Conservation (phyloP, 1,140 invertebrate species). For the Drosophila persimilis region DNA sequence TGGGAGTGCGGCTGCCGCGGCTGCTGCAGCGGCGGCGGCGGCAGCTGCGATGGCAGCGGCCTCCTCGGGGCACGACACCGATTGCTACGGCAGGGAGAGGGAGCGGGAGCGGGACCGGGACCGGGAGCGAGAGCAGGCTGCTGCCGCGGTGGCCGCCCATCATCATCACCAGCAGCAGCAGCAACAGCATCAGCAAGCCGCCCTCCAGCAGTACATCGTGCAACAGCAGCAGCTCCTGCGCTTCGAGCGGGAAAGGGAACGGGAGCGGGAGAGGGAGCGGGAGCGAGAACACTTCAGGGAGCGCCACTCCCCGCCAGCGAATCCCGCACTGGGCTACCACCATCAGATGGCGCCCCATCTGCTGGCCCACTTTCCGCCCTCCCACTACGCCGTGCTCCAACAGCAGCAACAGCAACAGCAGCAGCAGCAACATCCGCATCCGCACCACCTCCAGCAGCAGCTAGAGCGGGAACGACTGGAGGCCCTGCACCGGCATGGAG, state of each 20-base stretch:
- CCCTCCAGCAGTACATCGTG: constrained; percentile 68
- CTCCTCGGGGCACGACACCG: constrained; percentile 39
- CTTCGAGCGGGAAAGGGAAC: constrained; percentile 56
- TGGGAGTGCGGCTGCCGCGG: constrained; percentile 83
- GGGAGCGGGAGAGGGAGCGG: constrained; percentile 45
- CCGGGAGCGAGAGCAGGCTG: constrained; percentile 50
- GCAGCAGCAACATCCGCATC: constrained; percentile 38
- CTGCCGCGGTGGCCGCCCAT: constrained; percentile 28
- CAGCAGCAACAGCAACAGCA: constrained; percentile 55
- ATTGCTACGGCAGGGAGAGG: constrained; percentile 36
- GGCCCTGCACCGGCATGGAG: constrained; percentile 46
- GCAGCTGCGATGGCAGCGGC: constrained; percentile 60
- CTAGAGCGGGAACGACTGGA: constrained; percentile 41
- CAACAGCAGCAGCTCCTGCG: constrained; percentile 74
- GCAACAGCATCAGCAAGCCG: constrained; percentile 67
- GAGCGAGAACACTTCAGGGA: constrained; percentile 53
- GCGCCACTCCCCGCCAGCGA: constrained; percentile 34
- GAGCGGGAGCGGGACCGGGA: constrained; percentile 26
- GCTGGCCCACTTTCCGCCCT: constrained; percentile 69
- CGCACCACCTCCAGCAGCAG: constrained; percentile 34
- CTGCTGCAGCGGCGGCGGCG: constrained; percentile 63
- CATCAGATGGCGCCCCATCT: constrained; percentile 61
- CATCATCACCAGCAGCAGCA: constrained; percentile 52
- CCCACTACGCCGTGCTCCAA: constrained; percentile 64
- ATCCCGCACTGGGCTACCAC: constrained; percentile 17